Base-by-base conservation (phyloP, 2,797 vertebrate species). In the Leucoraja ocellata region DNA sequence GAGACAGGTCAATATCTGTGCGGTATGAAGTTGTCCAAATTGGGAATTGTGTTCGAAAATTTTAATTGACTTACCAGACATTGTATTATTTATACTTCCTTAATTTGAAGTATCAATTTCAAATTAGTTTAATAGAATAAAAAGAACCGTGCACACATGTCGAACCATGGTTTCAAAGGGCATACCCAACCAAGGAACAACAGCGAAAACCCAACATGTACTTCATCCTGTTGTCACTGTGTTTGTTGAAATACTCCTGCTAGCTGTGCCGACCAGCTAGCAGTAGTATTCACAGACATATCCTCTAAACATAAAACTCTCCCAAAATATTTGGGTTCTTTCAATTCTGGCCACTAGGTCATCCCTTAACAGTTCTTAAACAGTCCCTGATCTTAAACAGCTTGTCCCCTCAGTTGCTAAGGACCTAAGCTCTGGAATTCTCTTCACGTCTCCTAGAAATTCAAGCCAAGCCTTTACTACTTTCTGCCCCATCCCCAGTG, bases 121-220 rank as follows among this genome's bases (percentile, higher is more conserved):
- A 76, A 91, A 54, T 73, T 28, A 46, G 32, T 46, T 46, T 65
- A 21, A 36, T 32, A 6, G 21, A 65, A 23, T 7, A 13, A 86
- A 86, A n/a, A 95, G 93, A 96, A 97, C 94, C 96, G 97, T 95
- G 96, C 96, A 98, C 93, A 96, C 95, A 0, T 97, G 96, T 63
- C 97, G 93, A 91, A 97, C 93, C 0, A 97, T 96, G 93, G 96
- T 95, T 93, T 96, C 61, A 97, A 93, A 1, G 96, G 95, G 21
- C 96, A 97, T 39, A 97, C 94, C 96, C 96, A 97, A 1, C 96
- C 97, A 7, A 94, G 95, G 0, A 96, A 5, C 0, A 94, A 96
- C 63, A 97, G 81, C 93, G 96, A 94, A 95, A 97, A 94, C 81
- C 96, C 97, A 93, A 96, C 93, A 93, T 94, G 58, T 95, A 93